These are phyloP conservation scores for Aricia artaxerxes DNA, from an alignment of 2,888 invertebrate species.

Conservation along the genomic window DNA sequence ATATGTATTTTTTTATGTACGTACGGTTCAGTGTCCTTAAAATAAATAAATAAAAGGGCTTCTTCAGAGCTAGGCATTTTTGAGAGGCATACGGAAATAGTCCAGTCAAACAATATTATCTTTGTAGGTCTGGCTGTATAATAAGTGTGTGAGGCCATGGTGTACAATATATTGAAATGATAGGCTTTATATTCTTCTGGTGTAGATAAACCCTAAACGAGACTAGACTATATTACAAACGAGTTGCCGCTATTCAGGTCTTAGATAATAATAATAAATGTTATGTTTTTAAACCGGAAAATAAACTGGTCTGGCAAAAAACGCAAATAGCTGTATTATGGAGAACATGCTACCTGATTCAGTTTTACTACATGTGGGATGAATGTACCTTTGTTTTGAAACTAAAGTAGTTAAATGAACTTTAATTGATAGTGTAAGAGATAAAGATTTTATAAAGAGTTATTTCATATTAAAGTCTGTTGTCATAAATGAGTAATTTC, in stretches of 20 bases:
- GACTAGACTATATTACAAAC: constrained; percentile 3
- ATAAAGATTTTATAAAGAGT: too few species aligned
- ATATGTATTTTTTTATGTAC: too few species aligned
- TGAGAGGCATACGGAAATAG: background rate
- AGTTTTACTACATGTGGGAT: background rate
- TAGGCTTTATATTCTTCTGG: background rate
- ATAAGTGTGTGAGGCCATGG: background rate
- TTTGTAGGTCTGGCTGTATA: background rate
- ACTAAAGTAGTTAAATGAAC: background rate
- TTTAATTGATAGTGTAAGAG: too few species aligned
- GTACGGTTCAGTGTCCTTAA: too few species aligned
- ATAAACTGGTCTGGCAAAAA: constrained; percentile 5
- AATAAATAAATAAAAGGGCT: background rate
- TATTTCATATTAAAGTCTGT: too few species aligned
- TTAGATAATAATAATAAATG: constrained; percentile 6
- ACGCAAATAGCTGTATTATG: background rate
- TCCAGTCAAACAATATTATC: background rate
- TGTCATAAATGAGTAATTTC: too few species aligned
- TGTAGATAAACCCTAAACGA: background rate
- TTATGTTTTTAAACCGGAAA: constrained; percentile 10
- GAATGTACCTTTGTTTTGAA: background rate
- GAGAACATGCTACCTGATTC: background rate
- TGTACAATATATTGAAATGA: background rate
- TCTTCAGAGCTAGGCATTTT: background rate
- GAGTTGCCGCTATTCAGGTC: background rate